Evolutionary conservation across 2,797 vertebrate genomes (phyloP).

Genomic region (Coccyzus lansbergi): DNA sequence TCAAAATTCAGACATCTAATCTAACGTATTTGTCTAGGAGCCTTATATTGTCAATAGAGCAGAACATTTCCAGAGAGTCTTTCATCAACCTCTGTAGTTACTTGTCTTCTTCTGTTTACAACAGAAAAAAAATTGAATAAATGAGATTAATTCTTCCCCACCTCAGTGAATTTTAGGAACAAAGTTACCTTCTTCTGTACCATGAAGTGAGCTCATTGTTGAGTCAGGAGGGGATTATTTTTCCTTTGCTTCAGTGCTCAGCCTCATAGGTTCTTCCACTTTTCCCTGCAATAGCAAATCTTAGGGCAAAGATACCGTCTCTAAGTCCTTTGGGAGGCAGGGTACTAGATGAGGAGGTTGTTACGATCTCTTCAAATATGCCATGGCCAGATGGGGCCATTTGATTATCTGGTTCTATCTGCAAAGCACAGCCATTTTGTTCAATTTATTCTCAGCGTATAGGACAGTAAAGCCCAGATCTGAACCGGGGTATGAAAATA

Average conservation of each 20-base stretch:
- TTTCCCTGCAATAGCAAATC: background rate
- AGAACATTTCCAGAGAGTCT: background rate
- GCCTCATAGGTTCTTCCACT: background rate
- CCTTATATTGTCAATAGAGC: background rate
- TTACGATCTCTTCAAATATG: background rate
- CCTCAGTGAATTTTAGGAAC: background rate
- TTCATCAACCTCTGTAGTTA: background rate
- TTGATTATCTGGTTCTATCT: background rate
- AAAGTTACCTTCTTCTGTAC: background rate
- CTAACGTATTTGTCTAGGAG: background rate
- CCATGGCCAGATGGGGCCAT: background rate
- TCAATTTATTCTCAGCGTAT: background rate
- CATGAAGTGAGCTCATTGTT: background rate
- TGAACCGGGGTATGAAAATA: background rate
- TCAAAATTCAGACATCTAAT: background rate
- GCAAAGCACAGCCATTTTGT: background rate
- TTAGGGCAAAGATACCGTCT: background rate
- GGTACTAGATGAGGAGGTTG: background rate
- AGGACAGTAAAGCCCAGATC: background rate
- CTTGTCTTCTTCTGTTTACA: background rate
- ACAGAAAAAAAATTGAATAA: background rate
- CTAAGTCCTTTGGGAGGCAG: background rate
- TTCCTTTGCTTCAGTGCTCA: background rate
- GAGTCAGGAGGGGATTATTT: background rate
- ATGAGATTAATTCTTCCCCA: background rate